Percentiles rank a stretch among this genome's conserved stretches.
Conservation (phyloP, 2,113 vertebrate species). For the Pristiophorus japonicus region DNA sequence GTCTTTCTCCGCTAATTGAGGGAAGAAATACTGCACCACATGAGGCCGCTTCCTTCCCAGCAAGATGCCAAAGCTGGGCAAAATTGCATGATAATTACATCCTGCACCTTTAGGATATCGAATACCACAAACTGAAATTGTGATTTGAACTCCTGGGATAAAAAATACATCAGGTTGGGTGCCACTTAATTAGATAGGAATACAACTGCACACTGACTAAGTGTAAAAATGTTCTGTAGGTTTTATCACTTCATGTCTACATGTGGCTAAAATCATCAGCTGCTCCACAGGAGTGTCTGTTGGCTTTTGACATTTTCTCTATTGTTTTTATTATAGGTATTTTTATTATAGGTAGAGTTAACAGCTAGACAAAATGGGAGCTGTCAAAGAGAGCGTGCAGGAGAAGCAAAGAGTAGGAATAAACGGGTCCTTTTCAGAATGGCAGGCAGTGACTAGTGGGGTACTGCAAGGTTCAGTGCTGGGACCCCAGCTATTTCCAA, state of each 20-base stretch:
- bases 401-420: no score
- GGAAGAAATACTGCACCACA: background rate
- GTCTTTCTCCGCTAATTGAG: background rate
- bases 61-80: background rate
- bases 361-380: background rate
- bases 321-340: background rate
- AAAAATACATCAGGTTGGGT: no score
- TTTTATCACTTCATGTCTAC: background rate
- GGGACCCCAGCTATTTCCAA: no score
- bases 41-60: background rate
- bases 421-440: no score
- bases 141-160: background rate
- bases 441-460: no score
- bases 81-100: background rate
- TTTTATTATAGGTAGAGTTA: background rate
- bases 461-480: no score
- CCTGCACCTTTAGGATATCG: background rate
- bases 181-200: background rate
- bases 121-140: background rate
- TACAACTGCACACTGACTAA: background rate
- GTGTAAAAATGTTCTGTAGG: background rate
- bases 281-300: background rate
- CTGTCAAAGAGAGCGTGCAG: background rate
- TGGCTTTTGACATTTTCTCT: background rate
- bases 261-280: background rate